Conservation (phyloP, 2,888 invertebrate genomes). For the Xestobium rufovillosum region DNA sequence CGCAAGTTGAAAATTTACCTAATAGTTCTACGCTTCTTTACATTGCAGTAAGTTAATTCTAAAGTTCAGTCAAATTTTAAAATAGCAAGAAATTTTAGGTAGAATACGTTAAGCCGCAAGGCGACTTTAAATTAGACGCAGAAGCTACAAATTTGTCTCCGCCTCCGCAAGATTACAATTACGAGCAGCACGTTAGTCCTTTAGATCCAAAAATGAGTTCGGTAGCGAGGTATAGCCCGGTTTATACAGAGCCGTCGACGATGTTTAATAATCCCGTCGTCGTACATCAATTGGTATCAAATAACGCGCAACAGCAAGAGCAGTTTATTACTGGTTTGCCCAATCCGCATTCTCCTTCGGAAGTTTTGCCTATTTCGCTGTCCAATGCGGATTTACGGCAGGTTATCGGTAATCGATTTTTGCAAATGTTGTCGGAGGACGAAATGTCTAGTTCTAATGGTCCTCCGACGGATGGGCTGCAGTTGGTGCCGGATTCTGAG, state of each 20-base stretch:
- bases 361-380: slow-evolving; percentile 30
- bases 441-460: slow-evolving; percentile 6
- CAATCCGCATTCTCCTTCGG: slow-evolving; percentile 23
- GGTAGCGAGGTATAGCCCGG: slow-evolving; percentile 55
- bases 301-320: slow-evolving; percentile 11
- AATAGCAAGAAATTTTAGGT: too few relatives aligned
- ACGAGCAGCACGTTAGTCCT: slow-evolving; percentile 39
- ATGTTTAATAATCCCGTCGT: slow-evolving; percentile 35
- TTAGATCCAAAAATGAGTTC: slow-evolving; percentile 50
- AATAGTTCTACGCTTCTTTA: slow-evolving; percentile 36
- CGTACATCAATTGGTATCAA: slow-evolving; percentile 35
- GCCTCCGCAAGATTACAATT: slow-evolving; percentile 21
- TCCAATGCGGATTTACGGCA: slow-evolving; percentile 32
- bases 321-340: slow-evolving; percentile 14
- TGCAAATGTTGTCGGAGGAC: slow-evolving; percentile 32
- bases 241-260: slow-evolving; percentile 37
- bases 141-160: slow-evolving; percentile 14
- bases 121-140: slow-evolving; percentile 32
- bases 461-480: slow-evolving; percentile 18
- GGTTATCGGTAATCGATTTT: slow-evolving; percentile 32
- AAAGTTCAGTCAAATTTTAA: too few relatives aligned
- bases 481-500: slow-evolving; percentile 29
- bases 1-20: slow-evolving; percentile 19
- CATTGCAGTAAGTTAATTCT: slow-evolving; percentile 35
- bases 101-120: slow-evolving; percentile 37